These are phyloP conservation scores for Theodoxus fluviatilis DNA, from an alignment of 2,888 invertebrate species.

Conservation along the genomic window DNA sequence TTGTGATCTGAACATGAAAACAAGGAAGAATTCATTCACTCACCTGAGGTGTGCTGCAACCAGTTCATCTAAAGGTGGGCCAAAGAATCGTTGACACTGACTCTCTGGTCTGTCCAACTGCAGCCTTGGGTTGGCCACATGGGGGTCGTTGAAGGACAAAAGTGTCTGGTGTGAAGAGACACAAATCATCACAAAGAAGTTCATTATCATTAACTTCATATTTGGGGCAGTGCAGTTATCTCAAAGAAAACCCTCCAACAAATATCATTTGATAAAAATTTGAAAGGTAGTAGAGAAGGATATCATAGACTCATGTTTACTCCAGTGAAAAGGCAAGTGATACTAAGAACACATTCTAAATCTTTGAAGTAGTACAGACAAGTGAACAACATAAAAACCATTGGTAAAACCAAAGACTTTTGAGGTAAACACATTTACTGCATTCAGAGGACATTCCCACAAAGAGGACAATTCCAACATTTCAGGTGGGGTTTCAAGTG, in stretches of 20 bases:
- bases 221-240: background rate
- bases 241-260: background rate
- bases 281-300: no score
- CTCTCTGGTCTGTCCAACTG: constrained; percentile 76
- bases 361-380: no score
- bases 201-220: background rate
- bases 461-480: no score
- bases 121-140: constrained; percentile 76
- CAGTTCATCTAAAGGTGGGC: constrained; percentile 79
- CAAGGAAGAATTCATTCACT: background rate
- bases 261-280: no score
- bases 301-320: no score
- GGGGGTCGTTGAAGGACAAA: constrained; percentile 71
- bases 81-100: constrained; percentile 75
- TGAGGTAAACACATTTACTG: no score
- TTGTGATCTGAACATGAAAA: background rate
- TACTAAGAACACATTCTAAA: no score
- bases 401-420: no score
- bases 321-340: no score
- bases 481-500: no score
- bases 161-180: constrained; percentile 52
- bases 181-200: background rate
- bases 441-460: no score
- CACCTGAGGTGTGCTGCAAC: constrained; percentile 79
- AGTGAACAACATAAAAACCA: no score